These are phyloP conservation scores for Argynnis bischoffii DNA, from an alignment of 2,888 invertebrate genomes.

Conservation along the genomic window DNA sequence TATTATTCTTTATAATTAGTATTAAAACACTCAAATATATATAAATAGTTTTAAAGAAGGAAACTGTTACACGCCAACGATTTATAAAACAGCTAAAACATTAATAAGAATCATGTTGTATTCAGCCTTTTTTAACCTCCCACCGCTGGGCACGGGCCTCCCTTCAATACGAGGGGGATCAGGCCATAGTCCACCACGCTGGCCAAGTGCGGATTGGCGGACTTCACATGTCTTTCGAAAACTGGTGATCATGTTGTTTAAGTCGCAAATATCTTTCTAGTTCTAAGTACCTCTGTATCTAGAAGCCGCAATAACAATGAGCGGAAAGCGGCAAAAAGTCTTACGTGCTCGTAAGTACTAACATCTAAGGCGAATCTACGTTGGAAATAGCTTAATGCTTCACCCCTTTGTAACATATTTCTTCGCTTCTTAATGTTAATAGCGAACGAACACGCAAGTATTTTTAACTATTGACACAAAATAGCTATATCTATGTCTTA, in stretches of 20 bases:
- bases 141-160: too few species aligned
- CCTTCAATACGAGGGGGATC: too few species aligned
- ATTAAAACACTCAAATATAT: too few species aligned
- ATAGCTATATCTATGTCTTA: neutral
- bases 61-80: neutral
- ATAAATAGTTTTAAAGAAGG: neutral
- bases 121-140: too few species aligned
- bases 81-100: neutral
- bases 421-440: slow-evolving; percentile 31
- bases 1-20: too few species aligned
- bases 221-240: too few species aligned
- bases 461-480: neutral
- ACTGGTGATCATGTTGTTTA: too few species aligned
- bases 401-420: slow-evolving; percentile 43
- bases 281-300: slow-evolving; percentile 14
- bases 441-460: slow-evolving; percentile 27
- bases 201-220: too few species aligned
- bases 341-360: slow-evolving; percentile 29
- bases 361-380: slow-evolving; percentile 29
- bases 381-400: slow-evolving; percentile 36
- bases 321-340: slow-evolving; percentile 26
- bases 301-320: slow-evolving; percentile 8
- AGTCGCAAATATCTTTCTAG: slow-evolving; percentile 9
- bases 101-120: neutral
- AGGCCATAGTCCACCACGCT: too few species aligned